Base-by-base conservation (phyloP, 2,113 vertebrate genomes). In the Paradisaea rubra region DNA sequence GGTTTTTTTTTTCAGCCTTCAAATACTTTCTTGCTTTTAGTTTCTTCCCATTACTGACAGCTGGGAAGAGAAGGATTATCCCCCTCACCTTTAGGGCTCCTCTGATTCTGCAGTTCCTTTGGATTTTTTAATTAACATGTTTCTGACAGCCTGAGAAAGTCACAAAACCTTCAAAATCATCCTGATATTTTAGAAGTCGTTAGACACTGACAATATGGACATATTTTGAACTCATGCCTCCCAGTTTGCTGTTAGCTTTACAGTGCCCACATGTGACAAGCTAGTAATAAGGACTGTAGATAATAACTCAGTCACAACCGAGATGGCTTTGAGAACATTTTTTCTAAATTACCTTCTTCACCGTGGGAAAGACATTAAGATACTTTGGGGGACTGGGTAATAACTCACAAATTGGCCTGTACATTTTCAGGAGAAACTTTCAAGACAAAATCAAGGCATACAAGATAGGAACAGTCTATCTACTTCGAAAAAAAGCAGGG, bases 301-400 rank as follows among this genome's bases (percentile, higher is more conserved):
- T 68, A 87, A 95, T 21, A 93, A 89, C 37, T 91, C 65, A 78
- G 78, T 21, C 35, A 54, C 50, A 88, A 45, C 12, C 0, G 0
- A 89, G 57, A 23, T 33, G 69, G 11, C 39, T 91, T 78, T 86
- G 72, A 74, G 81, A 95, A 85, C 4, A 11, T 68, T 79, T 89
- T 91, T 93, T 64, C 78, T 61, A 79, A 85, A 95, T 79, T 76
- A 69, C 45, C 92, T 95, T 72, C 85, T 92, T 85, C 70, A 89
- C 61, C 1, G 3, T 92, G 82, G 85, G 85, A 90, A 95, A 95
- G 50, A 49, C 44, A 81, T 82, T 60, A 70, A 77, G n/a, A 37
- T 83, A 1, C 52, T 54, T 56, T 39, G 28, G 8, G 14, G n/a
- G 28, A 68, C 41, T 11, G 64, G 41, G 41, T 64, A 81, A 71